Conservation (phyloP, 2,113 vertebrate genomes). For the Pogona vitticeps region DNA sequence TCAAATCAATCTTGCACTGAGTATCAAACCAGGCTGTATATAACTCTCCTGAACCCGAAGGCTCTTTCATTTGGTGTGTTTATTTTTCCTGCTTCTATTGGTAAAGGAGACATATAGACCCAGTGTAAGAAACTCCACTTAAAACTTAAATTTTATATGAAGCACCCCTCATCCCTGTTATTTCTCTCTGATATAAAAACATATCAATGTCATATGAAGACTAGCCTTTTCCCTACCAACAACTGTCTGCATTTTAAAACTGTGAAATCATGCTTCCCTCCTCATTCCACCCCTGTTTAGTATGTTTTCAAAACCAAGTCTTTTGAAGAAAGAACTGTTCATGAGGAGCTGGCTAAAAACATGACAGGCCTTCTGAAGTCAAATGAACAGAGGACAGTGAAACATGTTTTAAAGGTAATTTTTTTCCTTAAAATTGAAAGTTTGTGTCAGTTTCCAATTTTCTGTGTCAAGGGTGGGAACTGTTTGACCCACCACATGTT, state of each 20-base stretch:
- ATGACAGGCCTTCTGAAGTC: slow-evolving; percentile 91
- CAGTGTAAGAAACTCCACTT: background rate
- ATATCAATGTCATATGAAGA: slow-evolving; percentile 1
- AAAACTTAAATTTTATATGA: slow-evolving; percentile 31
- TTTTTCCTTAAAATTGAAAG: background rate
- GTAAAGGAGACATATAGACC: slow-evolving; percentile 24
- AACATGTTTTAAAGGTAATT: slow-evolving; percentile 88
- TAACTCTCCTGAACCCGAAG: background rate
- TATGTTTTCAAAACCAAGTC: slow-evolving; percentile 91
- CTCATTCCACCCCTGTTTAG: slow-evolving; percentile 69
- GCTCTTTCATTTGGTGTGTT: slow-evolving; percentile 25
- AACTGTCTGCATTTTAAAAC: background rate
- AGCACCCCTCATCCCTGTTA: background rate
- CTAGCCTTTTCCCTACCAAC: background rate
- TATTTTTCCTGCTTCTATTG: background rate
- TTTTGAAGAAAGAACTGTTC: slow-evolving; percentile 88
- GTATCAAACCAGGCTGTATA: background rate
- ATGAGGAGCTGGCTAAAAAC: slow-evolving; percentile 91
- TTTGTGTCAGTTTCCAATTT: background rate
- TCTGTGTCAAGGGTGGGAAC: background rate
- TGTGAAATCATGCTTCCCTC: slow-evolving; percentile 33
- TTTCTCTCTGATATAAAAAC: slow-evolving; percentile 3
- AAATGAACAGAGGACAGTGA: slow-evolving; percentile 88
- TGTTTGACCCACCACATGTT: background rate
- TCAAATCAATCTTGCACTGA: background rate